These are phyloP conservation scores for Cataglyphis livida DNA, from an alignment of 2,888 invertebrate species.

Conservation along the genomic window DNA sequence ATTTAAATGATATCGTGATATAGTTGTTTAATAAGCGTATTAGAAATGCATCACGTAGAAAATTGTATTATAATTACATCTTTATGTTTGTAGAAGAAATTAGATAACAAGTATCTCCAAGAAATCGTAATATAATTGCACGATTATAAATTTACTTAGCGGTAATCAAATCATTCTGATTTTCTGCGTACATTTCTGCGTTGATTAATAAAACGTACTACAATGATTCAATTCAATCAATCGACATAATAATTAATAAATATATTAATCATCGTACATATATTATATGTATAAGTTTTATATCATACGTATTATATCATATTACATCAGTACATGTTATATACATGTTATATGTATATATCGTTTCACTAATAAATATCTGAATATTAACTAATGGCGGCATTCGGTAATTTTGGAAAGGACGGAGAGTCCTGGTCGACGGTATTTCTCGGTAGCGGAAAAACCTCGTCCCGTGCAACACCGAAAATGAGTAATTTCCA, in stretches of 20 bases:
- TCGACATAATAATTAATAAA: conserved; percentile 18
- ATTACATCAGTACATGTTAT: too few species aligned
- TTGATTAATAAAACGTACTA: background rate
- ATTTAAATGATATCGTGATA: conserved; percentile 23
- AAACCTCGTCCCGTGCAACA: conserved; percentile 46
- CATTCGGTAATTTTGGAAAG: conserved; percentile 9
- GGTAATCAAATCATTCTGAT: conserved; percentile 4
- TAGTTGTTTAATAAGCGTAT: background rate
- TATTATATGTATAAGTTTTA: too few species aligned
- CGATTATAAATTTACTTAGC: background rate
- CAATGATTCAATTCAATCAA: conserved; percentile 9
- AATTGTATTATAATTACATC: background rate
- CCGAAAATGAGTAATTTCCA: conserved; percentile 70
- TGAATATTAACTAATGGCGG: conserved; percentile 22
- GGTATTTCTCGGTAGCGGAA: conserved; percentile 16
- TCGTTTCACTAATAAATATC: conserved; percentile 6
- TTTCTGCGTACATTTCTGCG: conserved; percentile 2
- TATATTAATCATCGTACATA: background rate
- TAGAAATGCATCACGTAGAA: background rate
- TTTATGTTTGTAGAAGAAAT: background rate
- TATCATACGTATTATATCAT: too few species aligned
- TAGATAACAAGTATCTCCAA: background rate
- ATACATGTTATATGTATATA: background rate
- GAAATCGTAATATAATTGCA: background rate
- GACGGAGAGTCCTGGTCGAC: background rate